Evolutionary conservation across 1,140 invertebrate genomes (phyloP).

Genomic region (Micrasema longulum): DNA sequence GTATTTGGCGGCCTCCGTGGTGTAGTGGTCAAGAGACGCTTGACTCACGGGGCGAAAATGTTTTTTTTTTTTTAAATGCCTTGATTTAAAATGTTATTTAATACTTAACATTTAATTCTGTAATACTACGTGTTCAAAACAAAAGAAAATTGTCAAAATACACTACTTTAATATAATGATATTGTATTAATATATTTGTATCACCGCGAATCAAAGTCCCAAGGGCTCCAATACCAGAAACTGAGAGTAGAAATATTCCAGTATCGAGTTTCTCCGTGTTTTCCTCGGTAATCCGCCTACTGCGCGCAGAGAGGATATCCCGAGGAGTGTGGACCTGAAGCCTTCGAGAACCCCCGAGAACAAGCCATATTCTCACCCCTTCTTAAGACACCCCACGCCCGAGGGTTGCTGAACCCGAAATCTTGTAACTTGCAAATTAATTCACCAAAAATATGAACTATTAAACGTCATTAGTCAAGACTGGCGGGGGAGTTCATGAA

Average conservation of each 20-base stretch:
- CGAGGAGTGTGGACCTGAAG: slow-evolving; percentile 6
- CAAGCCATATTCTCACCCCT: slow-evolving; percentile 24
- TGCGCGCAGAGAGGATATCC: neutral
- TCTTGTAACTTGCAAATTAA: slow-evolving; percentile 56
- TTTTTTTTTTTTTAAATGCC: no score
- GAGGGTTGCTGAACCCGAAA: slow-evolving; percentile 48
- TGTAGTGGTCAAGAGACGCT: no score
- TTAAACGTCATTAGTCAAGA: slow-evolving; percentile 56
- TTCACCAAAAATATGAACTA: slow-evolving; percentile 56
- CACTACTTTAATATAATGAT: no score
- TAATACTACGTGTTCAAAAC: no score
- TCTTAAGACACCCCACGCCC: slow-evolving; percentile 32
- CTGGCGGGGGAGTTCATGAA: slow-evolving; percentile 48
- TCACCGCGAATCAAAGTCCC: slow-evolving; percentile 52
- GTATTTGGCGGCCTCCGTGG: no score
- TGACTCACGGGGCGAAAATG: no score
- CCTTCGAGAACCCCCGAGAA: slow-evolving; percentile 4
- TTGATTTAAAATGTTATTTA: no score
- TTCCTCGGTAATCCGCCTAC: slow-evolving; percentile 51
- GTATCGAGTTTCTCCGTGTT: slow-evolving; percentile 53
- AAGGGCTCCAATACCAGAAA: slow-evolving; percentile 46
- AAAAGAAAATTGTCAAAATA: no score
- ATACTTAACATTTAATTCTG: no score
- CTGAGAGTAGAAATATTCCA: slow-evolving; percentile 54
- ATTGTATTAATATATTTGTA: neutral